Percentiles rank a stretch among this genome's conserved stretches.
These are phyloP conservation scores for Hirudo medicinalis DNA, from an alignment of 1,140 invertebrate genomes.

Conservation along the genomic window DNA sequence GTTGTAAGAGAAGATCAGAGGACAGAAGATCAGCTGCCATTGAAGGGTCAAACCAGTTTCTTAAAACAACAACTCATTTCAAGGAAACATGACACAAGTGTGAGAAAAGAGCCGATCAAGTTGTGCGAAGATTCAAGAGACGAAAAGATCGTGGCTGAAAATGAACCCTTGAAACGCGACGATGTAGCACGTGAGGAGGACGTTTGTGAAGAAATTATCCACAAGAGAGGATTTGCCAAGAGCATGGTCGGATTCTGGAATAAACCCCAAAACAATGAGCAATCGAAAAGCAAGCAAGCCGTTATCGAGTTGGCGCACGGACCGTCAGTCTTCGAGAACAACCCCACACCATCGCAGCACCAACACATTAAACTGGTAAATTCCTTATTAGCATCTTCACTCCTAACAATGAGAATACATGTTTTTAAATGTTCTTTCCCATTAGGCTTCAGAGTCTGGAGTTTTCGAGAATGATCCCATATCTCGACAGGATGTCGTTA, in stretches of 20 bases:
- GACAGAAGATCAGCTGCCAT: neutral
- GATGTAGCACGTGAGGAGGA: conserved; percentile 17
- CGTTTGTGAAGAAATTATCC: conserved; percentile 4
- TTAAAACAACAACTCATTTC: conserved; percentile 3
- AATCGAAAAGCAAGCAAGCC: neutral
- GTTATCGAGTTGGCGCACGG: conserved; percentile 16
- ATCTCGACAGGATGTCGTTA: conserved; percentile 15
- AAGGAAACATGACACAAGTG: neutral
- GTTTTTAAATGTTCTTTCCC: neutral
- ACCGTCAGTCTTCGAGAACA: conserved; percentile 15
- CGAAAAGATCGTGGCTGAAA: conserved; percentile 19
- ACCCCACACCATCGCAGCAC: neutral
- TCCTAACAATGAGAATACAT: neutral
- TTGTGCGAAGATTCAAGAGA: conserved; percentile 11
- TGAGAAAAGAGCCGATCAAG: conserved; percentile 13
- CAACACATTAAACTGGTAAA: conserved; percentile 4
- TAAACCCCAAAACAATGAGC: neutral
- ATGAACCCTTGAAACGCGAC: conserved; percentile 16
- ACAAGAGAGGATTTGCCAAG: conserved; percentile 5
- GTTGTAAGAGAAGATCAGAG: conserved; percentile 13
- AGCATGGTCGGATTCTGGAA: conserved; percentile 14
- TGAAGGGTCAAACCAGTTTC: conserved; percentile 1
- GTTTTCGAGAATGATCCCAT: conserved; percentile 22
- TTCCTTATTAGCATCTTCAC: no score
- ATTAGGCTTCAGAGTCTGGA: conserved; percentile 13